Percentiles rank a stretch among this genome's conserved stretches.
Evolutionary conservation across 2,888 invertebrate genomes (phyloP).

Genomic region (Lymantria monacha): DNA sequence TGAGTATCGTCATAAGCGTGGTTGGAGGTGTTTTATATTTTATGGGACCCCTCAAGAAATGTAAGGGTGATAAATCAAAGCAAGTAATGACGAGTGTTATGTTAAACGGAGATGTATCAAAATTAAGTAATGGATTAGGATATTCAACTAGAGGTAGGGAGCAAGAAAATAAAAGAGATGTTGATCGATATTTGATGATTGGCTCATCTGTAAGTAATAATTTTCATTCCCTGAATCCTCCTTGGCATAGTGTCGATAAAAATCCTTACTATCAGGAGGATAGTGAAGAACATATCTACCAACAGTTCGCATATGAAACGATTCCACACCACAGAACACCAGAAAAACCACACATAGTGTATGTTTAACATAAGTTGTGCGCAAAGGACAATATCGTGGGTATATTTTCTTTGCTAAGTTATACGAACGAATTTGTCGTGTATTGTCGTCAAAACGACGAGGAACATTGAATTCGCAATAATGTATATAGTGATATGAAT

Average conservation of each 20-base stretch:
- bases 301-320: conserved; percentile 78
- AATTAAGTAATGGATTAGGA: conserved; percentile 74
- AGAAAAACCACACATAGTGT: conserved; percentile 83
- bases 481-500: conserved; percentile 79
- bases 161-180: conserved; percentile 73
- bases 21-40: conserved; percentile 76
- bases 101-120: conserved; percentile 77
- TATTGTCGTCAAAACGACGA: conserved; percentile 57
- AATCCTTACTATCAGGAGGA: conserved; percentile 76
- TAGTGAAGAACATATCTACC: conserved; percentile 77
- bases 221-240: conserved; percentile 76
- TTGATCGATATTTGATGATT: conserved; percentile 78
- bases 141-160: conserved; percentile 75
- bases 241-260: conserved; percentile 78
- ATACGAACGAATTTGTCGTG: conserved; percentile 51
- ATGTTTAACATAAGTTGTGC: conserved; percentile 79
- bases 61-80: conserved; percentile 78
- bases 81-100: conserved; percentile 80
- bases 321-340: conserved; percentile 78
- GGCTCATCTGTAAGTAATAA: conserved; percentile 78
- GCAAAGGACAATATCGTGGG: conserved; percentile 65
- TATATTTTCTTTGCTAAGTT: conserved; percentile 62
- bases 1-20: conserved; percentile 79
- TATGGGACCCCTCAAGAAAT: conserved; percentile 76
- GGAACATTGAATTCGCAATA: conserved; percentile 71